Evolutionary conservation across 2,797 vertebrate species (phyloP).

Genomic region (Hapalemur alaotrensis): DNA sequence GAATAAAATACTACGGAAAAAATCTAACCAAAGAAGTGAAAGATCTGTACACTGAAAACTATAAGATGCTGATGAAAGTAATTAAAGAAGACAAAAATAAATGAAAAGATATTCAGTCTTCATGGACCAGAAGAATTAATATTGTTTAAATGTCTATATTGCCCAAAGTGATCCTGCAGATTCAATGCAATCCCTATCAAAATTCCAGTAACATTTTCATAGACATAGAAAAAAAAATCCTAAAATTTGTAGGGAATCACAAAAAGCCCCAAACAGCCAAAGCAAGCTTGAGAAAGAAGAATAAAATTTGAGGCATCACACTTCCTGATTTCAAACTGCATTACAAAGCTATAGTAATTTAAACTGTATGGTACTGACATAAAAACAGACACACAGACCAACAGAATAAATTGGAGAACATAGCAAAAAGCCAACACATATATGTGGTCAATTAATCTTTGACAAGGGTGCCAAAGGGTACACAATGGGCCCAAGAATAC

Average conservation of each 20-base stretch:
- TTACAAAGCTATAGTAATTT: background rate
- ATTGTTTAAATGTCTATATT: background rate
- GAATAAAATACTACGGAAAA: background rate
- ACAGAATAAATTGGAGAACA: background rate
- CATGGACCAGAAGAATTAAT: background rate
- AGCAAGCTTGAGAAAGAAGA: background rate
- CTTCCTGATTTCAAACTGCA: background rate
- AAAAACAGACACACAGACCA: background rate
- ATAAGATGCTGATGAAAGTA: background rate
- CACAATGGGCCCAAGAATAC: background rate
- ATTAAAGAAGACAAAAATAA: background rate
- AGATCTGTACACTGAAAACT: background rate
- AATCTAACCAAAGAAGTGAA: background rate
- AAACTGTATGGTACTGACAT: background rate
- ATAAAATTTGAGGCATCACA: background rate
- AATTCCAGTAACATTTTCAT: background rate
- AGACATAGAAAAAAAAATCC: background rate
- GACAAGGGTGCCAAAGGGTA: background rate
- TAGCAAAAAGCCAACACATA: background rate
- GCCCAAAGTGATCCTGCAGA: background rate
- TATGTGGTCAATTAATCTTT: background rate
- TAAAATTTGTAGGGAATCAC: background rate
- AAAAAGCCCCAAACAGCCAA: background rate
- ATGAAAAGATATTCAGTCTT: background rate
- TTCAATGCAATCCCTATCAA: background rate